Conservation (phyloP, 2,888 invertebrate genomes). For the Erynnis tages region DNA sequence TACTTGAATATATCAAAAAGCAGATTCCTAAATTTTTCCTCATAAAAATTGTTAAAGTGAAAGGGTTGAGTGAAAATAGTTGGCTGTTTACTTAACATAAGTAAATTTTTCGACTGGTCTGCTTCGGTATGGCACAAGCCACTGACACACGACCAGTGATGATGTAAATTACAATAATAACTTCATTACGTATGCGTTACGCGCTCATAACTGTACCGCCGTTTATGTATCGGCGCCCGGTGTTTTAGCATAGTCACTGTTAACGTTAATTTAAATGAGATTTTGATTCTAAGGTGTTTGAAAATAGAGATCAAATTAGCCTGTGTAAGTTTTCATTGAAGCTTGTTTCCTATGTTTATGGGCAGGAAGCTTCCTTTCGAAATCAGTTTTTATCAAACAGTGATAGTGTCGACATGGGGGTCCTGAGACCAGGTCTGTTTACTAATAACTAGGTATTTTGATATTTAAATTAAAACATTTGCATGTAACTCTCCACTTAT, state of each 20-base stretch:
- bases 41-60: too few relatives aligned
- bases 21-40: too few relatives aligned
- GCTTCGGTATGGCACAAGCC: slow-evolving; percentile 5
- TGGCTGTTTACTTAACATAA: not conserved
- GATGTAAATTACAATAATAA: slow-evolving; percentile 58
- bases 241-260: slow-evolving; percentile 21
- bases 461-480: not conserved
- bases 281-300: not conserved
- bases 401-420: slow-evolving; percentile 31
- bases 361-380: slow-evolving; percentile 11
- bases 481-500: not conserved
- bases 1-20: too few relatives aligned
- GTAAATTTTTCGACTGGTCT: not conserved
- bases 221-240: slow-evolving; percentile 43
- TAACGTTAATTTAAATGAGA: not conserved
- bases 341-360: slow-evolving; percentile 2
- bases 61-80: too few relatives aligned
- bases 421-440: slow-evolving; percentile 34
- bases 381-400: slow-evolving; percentile 39
- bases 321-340: not conserved
- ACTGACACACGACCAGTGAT: slow-evolving; percentile 32
- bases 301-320: not conserved
- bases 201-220: slow-evolving; percentile 66
- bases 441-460: not conserved
- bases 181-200: slow-evolving; percentile 61